Conservation (phyloP, 2,888 invertebrate species). For the Melanotus villosus region DNA sequence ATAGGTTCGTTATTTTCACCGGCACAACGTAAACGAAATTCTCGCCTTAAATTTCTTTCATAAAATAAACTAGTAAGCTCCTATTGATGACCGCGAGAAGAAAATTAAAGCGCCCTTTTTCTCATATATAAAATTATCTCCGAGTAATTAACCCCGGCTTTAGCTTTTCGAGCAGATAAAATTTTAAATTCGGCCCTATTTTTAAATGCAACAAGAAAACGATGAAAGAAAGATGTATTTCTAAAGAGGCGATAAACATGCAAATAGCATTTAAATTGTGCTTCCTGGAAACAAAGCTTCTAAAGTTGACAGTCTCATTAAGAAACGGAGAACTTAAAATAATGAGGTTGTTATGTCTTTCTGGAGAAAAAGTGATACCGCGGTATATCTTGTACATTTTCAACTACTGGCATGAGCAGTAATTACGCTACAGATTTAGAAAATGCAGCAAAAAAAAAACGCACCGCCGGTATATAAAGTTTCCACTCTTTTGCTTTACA, state of each 20-base stretch:
- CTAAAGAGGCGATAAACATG: constrained; percentile 45
- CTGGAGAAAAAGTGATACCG: neutral
- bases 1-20: constrained; percentile 12
- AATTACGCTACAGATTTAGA: neutral
- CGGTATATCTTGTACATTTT: neutral
- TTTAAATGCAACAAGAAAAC: constrained; percentile 16
- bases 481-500: neutral
- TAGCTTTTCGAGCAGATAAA: neutral
- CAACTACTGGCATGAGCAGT: neutral
- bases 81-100: neutral
- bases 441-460: neutral
- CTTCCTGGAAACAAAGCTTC: constrained; percentile 45
- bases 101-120: neutral
- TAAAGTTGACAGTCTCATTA: constrained; percentile 51
- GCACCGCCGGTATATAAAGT: neutral
- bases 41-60: neutral
- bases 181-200: constrained; percentile 13
- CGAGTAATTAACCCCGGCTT: constrained; percentile 23
- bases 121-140: constrained; percentile 8
- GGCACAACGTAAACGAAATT: neutral
- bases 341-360: constrained; percentile 40
- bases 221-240: constrained; percentile 13
- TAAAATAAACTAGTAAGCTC: constrained; percentile 4
- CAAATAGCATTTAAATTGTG: constrained; percentile 49
- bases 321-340: constrained; percentile 41